Conservation (phyloP, 2,888 invertebrate species). For the Papilio demoleus region DNA sequence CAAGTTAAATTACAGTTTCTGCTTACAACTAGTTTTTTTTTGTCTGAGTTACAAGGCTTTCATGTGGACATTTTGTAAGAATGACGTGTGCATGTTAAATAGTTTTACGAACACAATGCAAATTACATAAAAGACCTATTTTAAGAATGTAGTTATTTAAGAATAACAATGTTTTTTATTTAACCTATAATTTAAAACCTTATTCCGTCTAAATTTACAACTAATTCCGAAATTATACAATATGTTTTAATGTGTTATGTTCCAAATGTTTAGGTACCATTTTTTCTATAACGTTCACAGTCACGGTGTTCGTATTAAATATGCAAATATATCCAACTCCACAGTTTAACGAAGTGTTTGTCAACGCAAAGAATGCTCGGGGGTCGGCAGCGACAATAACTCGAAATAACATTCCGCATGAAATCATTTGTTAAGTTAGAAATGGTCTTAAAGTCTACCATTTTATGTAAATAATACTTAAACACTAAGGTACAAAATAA, state of each 20-base stretch:
- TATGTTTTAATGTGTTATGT: too few species aligned
- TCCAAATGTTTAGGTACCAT: not conserved
- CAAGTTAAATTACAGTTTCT: slow-evolving; percentile 1
- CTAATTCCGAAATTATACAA: too few species aligned
- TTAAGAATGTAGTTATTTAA: too few species aligned
- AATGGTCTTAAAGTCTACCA: not conserved
- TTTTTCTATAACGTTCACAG: slow-evolving; percentile 40
- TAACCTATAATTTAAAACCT: too few species aligned
- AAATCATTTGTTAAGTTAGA: slow-evolving; percentile 27
- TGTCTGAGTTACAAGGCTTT: not conserved
- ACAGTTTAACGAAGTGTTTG: slow-evolving; percentile 47
- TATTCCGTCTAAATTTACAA: too few species aligned
- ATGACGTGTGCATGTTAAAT: too few species aligned
- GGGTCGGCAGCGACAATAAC: slow-evolving; percentile 30
- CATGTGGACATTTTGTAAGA: not conserved
- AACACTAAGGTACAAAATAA: slow-evolving; percentile 18
- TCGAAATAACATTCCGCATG: slow-evolving; percentile 27
- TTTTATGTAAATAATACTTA: slow-evolving; percentile 10
- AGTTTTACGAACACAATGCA: not conserved
- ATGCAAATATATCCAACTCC: slow-evolving; percentile 48
- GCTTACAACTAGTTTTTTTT: not conserved
- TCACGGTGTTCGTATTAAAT: slow-evolving; percentile 37
- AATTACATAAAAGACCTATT: too few species aligned
- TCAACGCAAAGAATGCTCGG: slow-evolving; percentile 39
- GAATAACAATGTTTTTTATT: too few species aligned